Base-by-base conservation (phyloP, 2,797 vertebrate species). In the Sebastes goodei region DNA sequence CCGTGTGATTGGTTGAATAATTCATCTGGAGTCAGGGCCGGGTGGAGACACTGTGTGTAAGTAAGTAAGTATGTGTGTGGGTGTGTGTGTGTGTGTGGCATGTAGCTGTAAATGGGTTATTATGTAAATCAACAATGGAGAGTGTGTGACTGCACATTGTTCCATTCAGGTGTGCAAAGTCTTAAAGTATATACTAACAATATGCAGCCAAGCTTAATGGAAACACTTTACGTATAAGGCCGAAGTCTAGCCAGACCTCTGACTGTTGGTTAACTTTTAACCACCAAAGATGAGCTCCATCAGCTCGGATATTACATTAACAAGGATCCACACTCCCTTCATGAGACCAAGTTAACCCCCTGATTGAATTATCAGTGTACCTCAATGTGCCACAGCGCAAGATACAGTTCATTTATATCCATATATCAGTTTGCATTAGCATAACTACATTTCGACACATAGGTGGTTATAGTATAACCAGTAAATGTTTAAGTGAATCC, bases 1-100 rank as follows among this genome's bases (percentile, higher is more conserved):
- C 89, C 90, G 84, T 91, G 89, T 94, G 92, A 94, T 94, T 94
- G 92, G 90, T 75, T 94, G 89, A 95, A 94, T 95, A 86, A 94
- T 96, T 95, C 90, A 94, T 93, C 71, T 25, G 72, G 80, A 71
- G 71, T 83, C 61, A 55, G 78, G 81, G 80, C 80, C 63, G 29
- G 65, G 70, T 42, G 83, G 76, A 88, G 77, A 78, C 67, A 29
- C 76, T 69, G 69, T 67, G 71, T 74, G 77, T 82, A 61, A 46
- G 83, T 81, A 67, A 75, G 87, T 65, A 29, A 0, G 35, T 38
- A 1, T 38, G 35, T 46, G 72, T 2, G 81, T 56, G 78, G 9
- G 61, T 71, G 49, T 71, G 42, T 60, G 80, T 64, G 61, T 71
- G 49, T 73, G 42, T 60, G 80, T 64, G 53, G 72, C 67, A 60